Evolutionary conservation across 2,888 invertebrate species (phyloP).

Genomic region (Tetramorium bicarinatum): DNA sequence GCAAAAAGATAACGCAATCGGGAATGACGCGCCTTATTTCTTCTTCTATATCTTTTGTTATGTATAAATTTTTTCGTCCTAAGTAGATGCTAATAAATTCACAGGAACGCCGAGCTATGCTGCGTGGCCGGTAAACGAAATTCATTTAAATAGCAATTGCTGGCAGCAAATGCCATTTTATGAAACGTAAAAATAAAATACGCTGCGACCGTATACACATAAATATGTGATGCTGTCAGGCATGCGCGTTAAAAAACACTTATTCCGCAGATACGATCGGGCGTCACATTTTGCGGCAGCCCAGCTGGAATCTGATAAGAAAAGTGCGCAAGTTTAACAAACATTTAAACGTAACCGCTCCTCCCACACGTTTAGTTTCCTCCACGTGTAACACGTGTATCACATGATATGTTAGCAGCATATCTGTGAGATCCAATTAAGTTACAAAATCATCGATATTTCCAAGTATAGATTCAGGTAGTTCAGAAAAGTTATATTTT

Average conservation of each 20-base stretch:
- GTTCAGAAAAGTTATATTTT: background rate
- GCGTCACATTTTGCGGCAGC: conserved; percentile 45
- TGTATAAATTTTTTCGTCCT: conserved; percentile 30
- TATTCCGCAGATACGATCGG: conserved; percentile 36
- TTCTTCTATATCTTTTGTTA: background rate
- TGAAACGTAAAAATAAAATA: conserved; percentile 59
- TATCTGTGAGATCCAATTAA: conserved; percentile 15
- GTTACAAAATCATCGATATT: conserved; percentile 1
- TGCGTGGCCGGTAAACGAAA: conserved; percentile 63
- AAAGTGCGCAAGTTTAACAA: conserved; percentile 51
- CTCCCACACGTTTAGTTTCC: background rate
- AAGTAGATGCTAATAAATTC: conserved; percentile 72
- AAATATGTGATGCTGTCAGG: conserved; percentile 47
- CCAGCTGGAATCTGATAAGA: conserved; percentile 38
- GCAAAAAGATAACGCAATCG: conserved; percentile 17
- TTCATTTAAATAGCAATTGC: conserved; percentile 70
- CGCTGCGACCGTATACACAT: conserved; percentile 29
- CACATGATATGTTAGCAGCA: background rate
- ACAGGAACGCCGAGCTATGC: conserved; percentile 56
- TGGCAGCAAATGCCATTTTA: conserved; percentile 40
- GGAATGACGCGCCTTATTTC: conserved; percentile 14
- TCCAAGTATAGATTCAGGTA: background rate
- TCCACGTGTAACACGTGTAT: background rate
- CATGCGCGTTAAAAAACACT: conserved; percentile 53
- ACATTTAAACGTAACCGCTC: conserved; percentile 37